Percentiles rank a stretch among this genome's conserved stretches.
These are phyloP conservation scores for Drosophila subquinaria DNA, from an alignment of 2,888 invertebrate species.

Conservation along the genomic window DNA sequence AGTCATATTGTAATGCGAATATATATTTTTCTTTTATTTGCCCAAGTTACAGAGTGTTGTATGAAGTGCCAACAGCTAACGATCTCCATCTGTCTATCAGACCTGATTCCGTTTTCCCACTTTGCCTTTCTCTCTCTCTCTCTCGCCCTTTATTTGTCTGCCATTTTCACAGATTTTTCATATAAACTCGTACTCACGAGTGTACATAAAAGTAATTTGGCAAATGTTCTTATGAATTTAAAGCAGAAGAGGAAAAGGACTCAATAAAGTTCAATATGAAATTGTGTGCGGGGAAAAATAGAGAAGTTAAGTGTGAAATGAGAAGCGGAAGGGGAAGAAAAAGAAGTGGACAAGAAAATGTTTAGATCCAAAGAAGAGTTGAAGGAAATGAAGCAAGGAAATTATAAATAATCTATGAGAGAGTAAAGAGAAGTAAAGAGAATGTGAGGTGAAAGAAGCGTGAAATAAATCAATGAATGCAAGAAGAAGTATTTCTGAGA, in stretches of 20 bases:
- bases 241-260: constrained; percentile 5
- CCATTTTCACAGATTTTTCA: constrained; percentile 25
- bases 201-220: constrained; percentile 21
- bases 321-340: background rate
- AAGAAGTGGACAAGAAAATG: background rate
- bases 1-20: constrained; percentile 26
- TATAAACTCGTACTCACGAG: background rate
- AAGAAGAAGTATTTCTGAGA: background rate
- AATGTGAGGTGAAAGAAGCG: background rate
- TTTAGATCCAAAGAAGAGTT: background rate
- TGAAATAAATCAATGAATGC: background rate
- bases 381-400: background rate
- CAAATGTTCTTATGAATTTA: constrained; percentile 11
- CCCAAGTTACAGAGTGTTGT: constrained; percentile 25
- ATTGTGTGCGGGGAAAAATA: background rate
- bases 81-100: constrained; percentile 32
- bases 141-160: background rate
- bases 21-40: constrained; percentile 48
- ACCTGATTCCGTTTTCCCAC: constrained; percentile 7
- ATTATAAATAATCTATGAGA: background rate
- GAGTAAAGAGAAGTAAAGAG: background rate
- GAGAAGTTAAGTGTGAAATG: background rate
- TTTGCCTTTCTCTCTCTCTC: background rate
- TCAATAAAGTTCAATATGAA: constrained; percentile 6
- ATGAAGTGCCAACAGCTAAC: constrained; percentile 47